These are phyloP conservation scores for Protomyctophum bolini DNA, from an alignment of 2,113 vertebrate species.

Conservation along the genomic window DNA sequence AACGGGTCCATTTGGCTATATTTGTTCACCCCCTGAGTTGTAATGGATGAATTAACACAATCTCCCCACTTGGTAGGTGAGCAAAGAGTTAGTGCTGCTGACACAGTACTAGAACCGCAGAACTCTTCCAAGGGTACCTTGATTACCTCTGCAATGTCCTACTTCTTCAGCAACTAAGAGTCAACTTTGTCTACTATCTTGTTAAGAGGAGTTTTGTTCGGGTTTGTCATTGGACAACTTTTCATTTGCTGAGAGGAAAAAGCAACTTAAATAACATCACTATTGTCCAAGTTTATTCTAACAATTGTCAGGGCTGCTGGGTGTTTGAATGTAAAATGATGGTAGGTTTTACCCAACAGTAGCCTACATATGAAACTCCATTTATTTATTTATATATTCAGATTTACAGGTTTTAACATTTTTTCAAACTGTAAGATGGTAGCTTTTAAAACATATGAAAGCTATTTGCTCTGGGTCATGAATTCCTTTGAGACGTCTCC, in stretches of 20 bases:
- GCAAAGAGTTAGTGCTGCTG: background rate
- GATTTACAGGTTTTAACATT: background rate
- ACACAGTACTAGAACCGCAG: slow-evolving; percentile 10
- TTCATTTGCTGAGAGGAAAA: no score
- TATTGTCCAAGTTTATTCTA: no score
- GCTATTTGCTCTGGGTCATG: background rate
- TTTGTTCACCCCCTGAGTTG: no score
- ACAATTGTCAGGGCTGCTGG: background rate
- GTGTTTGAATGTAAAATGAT: background rate
- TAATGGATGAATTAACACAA: no score
- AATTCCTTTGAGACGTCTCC: background rate
- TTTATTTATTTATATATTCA: background rate
- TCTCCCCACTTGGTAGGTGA: background rate
- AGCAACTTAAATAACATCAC: no score
- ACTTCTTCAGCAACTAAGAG: slow-evolving; percentile 12
- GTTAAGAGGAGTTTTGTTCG: background rate
- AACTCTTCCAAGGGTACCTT: slow-evolving; percentile 6
- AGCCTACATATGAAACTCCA: no score
- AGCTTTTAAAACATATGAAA: background rate
- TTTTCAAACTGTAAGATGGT: no score
- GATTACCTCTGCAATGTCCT: slow-evolving; percentile 22
- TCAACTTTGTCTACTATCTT: background rate
- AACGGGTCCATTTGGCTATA: no score
- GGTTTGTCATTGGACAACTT: no score
- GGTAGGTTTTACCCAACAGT: background rate